Evolutionary conservation across 2,888 invertebrate genomes (phyloP).

Genomic region (Lochmaea crataegi): DNA sequence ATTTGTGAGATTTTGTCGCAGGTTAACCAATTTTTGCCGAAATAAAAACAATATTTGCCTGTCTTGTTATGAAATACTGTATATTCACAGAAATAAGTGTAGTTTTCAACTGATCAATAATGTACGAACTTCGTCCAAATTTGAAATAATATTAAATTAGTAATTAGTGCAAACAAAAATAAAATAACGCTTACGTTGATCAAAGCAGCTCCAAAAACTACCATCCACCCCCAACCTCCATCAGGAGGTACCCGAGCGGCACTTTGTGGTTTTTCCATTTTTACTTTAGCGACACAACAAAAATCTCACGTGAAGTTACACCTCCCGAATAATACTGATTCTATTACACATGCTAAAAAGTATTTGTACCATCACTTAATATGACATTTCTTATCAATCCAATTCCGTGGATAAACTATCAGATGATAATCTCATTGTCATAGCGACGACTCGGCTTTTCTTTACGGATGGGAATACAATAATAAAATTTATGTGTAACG

Average conservation of each 20-base stretch:
- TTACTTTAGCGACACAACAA: conserved; percentile 5
- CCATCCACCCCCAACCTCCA: conserved; percentile 96
- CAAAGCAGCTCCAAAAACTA: conserved; percentile 95
- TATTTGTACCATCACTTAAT: conserved; percentile 2
- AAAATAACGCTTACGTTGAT: conserved; percentile 84
- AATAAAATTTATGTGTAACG: not conserved
- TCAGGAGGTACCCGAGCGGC: conserved; percentile 75
- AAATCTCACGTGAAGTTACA: conserved; percentile 23
- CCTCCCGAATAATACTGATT: conserved; percentile 21
- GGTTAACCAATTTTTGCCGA: no score
- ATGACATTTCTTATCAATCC: conserved; percentile 14
- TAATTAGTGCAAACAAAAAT: not conserved
- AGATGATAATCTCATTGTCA: conserved; percentile 11
- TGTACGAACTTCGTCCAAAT: no score
- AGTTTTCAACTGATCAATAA: no score
- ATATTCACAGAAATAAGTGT: no score
- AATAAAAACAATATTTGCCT: no score
- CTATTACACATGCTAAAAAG: not conserved
- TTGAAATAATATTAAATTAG: no score
- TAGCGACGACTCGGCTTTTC: not conserved
- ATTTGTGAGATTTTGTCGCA: no score
- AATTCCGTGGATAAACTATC: conserved; percentile 8
- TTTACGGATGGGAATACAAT: not conserved
- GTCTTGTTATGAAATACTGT: no score
- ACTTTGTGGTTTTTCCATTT: conserved; percentile 15